Percentiles rank a stretch among this genome's conserved stretches.
Conservation (phyloP, 2,888 invertebrate species). For the Diplazon laetatorius region DNA sequence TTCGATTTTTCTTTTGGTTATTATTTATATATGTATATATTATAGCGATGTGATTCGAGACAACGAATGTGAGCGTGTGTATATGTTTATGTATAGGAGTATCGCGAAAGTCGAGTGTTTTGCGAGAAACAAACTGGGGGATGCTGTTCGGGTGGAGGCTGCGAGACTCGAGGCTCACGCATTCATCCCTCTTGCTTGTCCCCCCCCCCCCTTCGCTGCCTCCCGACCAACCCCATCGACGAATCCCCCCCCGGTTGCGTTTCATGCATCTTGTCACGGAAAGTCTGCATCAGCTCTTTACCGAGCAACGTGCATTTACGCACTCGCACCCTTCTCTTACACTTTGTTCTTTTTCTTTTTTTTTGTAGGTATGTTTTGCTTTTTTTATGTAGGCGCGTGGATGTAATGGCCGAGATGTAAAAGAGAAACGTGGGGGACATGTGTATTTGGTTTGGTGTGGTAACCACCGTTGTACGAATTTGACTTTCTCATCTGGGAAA, state of each 20-base stretch:
- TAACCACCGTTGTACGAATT: neutral
- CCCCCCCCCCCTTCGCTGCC: neutral
- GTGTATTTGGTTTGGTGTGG: neutral
- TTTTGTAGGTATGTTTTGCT: too few relatives aligned
- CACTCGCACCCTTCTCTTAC: constrained; percentile 40
- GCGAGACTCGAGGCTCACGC: constrained; percentile 25
- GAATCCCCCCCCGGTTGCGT: neutral
- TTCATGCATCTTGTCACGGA: constrained; percentile 46
- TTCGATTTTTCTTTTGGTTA: too few relatives aligned
- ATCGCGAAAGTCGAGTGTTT: constrained; percentile 30
- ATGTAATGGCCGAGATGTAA: too few relatives aligned
- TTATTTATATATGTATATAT: too few relatives aligned
- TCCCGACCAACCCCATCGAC: too few relatives aligned
- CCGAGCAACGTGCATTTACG: constrained; percentile 54
- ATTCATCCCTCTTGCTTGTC: constrained; percentile 25
- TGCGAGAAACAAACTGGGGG: constrained; percentile 46
- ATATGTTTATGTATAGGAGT: too few relatives aligned
- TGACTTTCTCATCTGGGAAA: too few relatives aligned
- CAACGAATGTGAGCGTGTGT: too few relatives aligned
- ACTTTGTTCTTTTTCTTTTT: constrained; percentile 17
- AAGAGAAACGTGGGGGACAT: too few relatives aligned
- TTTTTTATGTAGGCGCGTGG: neutral
- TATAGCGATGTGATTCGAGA: too few relatives aligned
- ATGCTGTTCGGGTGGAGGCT: constrained; percentile 11
- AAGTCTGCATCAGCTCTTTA: constrained; percentile 57